Evolutionary conservation across 2,113 vertebrate genomes (phyloP).

Genomic region (Sylvicapra grimmia): DNA sequence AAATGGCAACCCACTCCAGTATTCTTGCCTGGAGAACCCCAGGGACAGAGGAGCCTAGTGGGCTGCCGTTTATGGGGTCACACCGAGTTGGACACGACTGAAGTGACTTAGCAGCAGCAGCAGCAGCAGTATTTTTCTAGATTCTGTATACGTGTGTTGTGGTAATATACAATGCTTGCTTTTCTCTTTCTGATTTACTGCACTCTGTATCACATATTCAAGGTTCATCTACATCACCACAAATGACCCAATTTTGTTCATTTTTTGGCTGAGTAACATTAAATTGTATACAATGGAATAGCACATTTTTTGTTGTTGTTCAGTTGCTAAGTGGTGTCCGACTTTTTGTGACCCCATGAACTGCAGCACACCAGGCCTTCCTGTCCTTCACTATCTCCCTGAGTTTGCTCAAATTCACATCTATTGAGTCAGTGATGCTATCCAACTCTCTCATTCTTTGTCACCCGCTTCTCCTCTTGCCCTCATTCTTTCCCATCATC

Average conservation of each 20-base stretch:
- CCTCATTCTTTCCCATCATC: background rate
- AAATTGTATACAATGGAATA: background rate
- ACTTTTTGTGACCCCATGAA: accelerated
- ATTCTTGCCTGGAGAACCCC: too few relatives aligned
- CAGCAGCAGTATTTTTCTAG: background rate
- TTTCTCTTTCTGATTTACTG: background rate
- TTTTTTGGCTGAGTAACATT: background rate
- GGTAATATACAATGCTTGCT: background rate
- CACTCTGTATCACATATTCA: background rate
- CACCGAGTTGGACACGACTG: too few relatives aligned
- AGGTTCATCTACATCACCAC: background rate
- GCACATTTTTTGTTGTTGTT: background rate
- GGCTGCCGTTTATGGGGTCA: accelerated
- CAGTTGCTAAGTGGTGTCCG: background rate
- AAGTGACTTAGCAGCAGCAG: too few relatives aligned
- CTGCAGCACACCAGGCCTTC: background rate
- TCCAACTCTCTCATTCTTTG: background rate
- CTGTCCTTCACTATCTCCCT: background rate
- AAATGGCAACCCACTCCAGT: too few relatives aligned
- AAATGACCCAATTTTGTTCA: background rate
- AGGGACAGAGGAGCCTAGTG: too few relatives aligned
- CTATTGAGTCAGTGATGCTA: background rate
- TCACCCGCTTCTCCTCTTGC: background rate
- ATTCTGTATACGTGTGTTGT: background rate
- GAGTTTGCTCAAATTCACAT: background rate